Conservation (phyloP, 2,888 invertebrate genomes). For the Theretra japonica region DNA sequence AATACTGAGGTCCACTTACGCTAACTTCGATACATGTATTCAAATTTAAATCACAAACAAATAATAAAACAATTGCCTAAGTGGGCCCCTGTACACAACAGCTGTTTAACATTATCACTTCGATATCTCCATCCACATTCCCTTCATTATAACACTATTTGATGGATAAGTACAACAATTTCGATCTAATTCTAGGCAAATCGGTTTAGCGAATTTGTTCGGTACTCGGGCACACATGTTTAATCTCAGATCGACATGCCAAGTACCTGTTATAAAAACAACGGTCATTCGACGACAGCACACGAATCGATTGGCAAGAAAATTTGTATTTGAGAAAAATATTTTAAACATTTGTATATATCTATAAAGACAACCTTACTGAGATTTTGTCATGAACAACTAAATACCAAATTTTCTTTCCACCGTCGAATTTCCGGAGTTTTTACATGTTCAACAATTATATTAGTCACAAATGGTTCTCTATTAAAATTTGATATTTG, state of each 20-base stretch:
- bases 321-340: not conserved
- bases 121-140: constrained; percentile 64
- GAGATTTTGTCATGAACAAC: not conserved
- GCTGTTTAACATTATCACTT: constrained; percentile 56
- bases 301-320: not conserved
- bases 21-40: constrained; percentile 24
- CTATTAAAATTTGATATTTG: constrained; percentile 45
- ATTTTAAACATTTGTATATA: not conserved
- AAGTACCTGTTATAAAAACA: constrained; percentile 1
- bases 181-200: constrained; percentile 79
- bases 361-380: not conserved
- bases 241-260: not conserved
- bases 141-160: constrained; percentile 69
- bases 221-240: not conserved
- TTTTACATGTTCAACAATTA: not conserved
- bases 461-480: not conserved
- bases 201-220: constrained; percentile 61
- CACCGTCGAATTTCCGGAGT: constrained; percentile 5
- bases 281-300: not conserved
- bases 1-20: constrained; percentile 43
- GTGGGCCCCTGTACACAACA: constrained; percentile 61
- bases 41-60: constrained; percentile 36
- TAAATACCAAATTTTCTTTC: not conserved
- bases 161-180: constrained; percentile 81
- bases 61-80: constrained; percentile 39